phyloP scores from a whole-genome alignment of 2,113 vertebrate species.

The Pygoscelis antarcticus region DNA sequence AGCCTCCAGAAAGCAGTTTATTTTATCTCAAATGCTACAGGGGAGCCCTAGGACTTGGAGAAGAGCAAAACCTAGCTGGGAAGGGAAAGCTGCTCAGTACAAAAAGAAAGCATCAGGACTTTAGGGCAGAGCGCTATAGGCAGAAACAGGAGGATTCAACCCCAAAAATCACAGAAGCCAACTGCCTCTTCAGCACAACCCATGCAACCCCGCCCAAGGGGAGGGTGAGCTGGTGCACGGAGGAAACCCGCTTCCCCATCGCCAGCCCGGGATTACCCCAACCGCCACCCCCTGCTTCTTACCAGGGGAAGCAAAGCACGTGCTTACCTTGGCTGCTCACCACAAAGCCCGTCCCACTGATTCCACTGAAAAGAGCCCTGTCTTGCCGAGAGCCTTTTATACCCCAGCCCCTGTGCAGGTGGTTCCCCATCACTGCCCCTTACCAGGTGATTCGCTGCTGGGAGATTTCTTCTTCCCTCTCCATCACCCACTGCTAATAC shows the following conservation, averaged over 20 bases:
- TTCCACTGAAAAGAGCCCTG: background rate
- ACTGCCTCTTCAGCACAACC: background rate
- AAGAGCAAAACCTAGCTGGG: background rate
- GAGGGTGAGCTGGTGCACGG: fast-evolving
- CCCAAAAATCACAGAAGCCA: background rate
- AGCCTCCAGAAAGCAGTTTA: background rate
- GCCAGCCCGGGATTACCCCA: fast-evolving
- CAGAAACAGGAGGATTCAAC: background rate
- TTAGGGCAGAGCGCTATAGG: background rate
- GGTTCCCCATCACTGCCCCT: background rate
- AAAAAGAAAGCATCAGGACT: background rate
- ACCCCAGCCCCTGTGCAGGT: background rate
- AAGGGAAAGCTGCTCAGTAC: background rate
- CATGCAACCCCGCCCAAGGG: fast-evolving
- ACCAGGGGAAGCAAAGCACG: fast-evolving
- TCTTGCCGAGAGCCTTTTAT: background rate
- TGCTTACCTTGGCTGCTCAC: background rate
- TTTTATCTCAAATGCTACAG: background rate
- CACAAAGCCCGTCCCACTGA: fast-evolving
- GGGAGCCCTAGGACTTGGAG: background rate
- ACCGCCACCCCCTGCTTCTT: fast-evolving
- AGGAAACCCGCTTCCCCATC: background rate
- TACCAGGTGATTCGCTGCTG: fast-evolving
- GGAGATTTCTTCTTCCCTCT: background rate
- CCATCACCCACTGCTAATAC: background rate